phyloP scores from a whole-genome alignment of 2,797 vertebrate species.

The Argya squamiceps region DNA sequence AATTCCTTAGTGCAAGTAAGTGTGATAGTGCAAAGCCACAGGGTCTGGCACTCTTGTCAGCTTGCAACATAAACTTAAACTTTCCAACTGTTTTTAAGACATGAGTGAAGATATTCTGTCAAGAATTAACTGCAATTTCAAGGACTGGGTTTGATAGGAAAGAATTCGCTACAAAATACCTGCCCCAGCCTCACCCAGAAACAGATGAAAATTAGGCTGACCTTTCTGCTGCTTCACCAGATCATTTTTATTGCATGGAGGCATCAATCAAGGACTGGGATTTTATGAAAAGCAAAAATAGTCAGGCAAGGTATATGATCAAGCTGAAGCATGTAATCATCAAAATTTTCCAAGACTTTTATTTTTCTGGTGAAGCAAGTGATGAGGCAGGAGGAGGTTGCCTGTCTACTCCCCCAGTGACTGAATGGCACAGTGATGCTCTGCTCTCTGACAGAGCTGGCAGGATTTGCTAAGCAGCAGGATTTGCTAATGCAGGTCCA shows the following conservation, averaged over 20 bases:
- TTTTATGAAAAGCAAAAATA: not conserved
- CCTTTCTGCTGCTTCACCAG: not conserved
- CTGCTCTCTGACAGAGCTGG: not conserved
- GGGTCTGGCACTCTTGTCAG: not conserved
- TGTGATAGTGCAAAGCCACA: not conserved
- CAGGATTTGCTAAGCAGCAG: not conserved
- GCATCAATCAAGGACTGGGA: not conserved
- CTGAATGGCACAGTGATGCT: not conserved
- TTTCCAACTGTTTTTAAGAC: not conserved
- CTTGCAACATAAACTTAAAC: not conserved
- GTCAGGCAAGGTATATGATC: not conserved
- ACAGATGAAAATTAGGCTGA: not conserved
- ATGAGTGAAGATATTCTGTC: not conserved
- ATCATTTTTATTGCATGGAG: not conserved
- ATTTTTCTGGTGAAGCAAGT: not conserved
- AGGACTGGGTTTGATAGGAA: not conserved
- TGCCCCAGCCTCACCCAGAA: not conserved
- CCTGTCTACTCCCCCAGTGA: fast-evolving
- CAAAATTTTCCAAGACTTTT: not conserved
- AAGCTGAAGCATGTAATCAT: not conserved
- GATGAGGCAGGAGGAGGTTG: not conserved
- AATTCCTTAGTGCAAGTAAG: not conserved
- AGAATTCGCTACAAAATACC: not conserved
- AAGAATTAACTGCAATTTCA: not conserved
- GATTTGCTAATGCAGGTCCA: not conserved